A percentile compares a stretch with the other conserved stretches of the same genome.
Conservation (phyloP, 2,797 vertebrate species). For the Chanos chanos region DNA sequence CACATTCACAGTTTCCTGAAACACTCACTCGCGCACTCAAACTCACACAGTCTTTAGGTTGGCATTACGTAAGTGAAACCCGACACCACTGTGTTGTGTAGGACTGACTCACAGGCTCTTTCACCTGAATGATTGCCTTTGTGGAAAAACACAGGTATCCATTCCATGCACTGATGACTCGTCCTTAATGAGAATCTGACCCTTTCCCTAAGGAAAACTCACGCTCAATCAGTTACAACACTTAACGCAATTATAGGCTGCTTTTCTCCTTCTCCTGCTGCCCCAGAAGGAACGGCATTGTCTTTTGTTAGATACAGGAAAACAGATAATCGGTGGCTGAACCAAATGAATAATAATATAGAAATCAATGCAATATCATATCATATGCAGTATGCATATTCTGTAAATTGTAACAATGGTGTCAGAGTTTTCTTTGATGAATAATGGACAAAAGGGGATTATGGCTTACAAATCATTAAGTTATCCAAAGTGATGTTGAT, state of each 20-base stretch:
- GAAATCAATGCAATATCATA: too few relatives aligned
- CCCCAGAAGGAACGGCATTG: too few relatives aligned
- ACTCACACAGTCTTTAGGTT: conserved; percentile 3
- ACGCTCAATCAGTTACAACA: conserved; percentile 29
- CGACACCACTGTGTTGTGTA: conserved; percentile 30
- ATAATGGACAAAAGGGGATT: too few relatives aligned
- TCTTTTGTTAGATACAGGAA: too few relatives aligned
- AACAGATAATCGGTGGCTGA: too few relatives aligned
- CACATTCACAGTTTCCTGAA: neutral
- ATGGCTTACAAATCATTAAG: too few relatives aligned
- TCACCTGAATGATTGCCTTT: conserved; percentile 47
- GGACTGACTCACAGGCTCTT: conserved; percentile 48
- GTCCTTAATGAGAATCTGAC: conserved; percentile 6
- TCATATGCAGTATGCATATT: too few relatives aligned
- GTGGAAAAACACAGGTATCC: conserved; percentile 34
- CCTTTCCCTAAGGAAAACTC: conserved; percentile 16
- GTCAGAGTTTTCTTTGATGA: too few relatives aligned
- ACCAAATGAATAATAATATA: too few relatives aligned
- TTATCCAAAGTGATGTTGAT: too few relatives aligned
- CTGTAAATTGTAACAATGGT: too few relatives aligned
- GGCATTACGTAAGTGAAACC: conserved; percentile 51
- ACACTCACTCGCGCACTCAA: neutral
- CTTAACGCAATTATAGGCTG: neutral
- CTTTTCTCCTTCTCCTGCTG: too few relatives aligned
- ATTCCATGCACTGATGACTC: conserved; percentile 47